Evolutionary conservation across 2,888 invertebrate genomes (phyloP), one percentile per base, ranked within the genome.

Genomic region (Hermodice carunculata): DNA sequence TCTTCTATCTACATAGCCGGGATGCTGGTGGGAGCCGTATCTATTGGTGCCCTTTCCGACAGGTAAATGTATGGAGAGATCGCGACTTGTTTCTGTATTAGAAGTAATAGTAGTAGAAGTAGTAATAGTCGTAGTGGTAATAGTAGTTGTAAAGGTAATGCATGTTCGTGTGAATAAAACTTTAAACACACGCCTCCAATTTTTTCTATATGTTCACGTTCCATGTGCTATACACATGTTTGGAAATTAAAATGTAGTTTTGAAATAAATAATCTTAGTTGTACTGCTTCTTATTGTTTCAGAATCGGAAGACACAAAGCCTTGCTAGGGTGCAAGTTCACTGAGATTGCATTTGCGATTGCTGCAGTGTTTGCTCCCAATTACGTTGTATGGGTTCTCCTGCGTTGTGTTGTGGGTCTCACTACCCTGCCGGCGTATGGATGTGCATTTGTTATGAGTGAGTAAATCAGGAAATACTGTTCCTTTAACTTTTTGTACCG

Each of bases 221-320:
- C 8, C 8, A 17, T 19, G 40, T 40, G 6, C 8, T 14, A 40
- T 40, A 11, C 19, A 37, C 6, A 17, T 11, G 22, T 14, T 22
- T 42, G 11, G 24, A 17, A 54, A 5, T 37, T 32, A 17, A 37
- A 17, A 17, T 6, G 14, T 37, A 24, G 11, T 54, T 6, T 11
- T 37, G 54, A 22, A 37, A 6, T 54, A 8, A 54, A 14, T 8
- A 40, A 26, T 42, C 8, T 22, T 5, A 17, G 4, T 3, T 42
- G 17, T 14, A 17, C 29, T 24, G 14, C 26, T 29, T 40, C 43
- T 29, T 34, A 31, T 22, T 8, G 11, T 70, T 71, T 51, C 62
- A 81, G 81, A 52, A 68, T 78, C n/a, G 81, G 81, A 3, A 75
- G 81, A 1, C 67, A 70, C 44, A 74, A 72, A 62, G 71, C 78